Conservation (phyloP, 1,140 invertebrate genomes). For the Papilio helenus region DNA sequence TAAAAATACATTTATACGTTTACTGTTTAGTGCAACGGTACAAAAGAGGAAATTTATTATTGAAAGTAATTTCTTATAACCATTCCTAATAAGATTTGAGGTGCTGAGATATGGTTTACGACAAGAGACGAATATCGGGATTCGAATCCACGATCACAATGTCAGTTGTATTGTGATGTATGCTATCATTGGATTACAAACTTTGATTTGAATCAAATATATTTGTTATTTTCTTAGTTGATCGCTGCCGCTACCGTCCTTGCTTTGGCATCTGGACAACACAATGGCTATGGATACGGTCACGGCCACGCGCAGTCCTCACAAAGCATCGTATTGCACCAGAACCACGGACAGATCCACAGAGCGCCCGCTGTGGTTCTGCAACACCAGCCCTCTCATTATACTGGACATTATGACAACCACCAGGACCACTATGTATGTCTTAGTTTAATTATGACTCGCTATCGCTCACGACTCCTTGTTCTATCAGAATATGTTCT, state of each 20-base stretch:
- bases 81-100: too few species aligned
- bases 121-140: too few species aligned
- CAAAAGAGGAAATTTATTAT: too few species aligned
- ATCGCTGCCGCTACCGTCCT: conserved; percentile 48
- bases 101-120: too few species aligned
- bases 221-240: conserved; percentile 47
- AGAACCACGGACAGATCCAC: conserved; percentile 21
- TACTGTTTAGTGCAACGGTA: too few species aligned
- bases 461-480: too few species aligned
- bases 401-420: conserved; percentile 48
- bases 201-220: not conserved
- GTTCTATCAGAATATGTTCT: too few species aligned
- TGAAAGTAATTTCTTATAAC: too few species aligned
- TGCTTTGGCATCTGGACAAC: conserved; percentile 41
- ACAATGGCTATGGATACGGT: conserved; percentile 41
- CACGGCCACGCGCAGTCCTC: conserved; percentile 58
- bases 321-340: conserved; percentile 51
- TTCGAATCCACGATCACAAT: too few species aligned
- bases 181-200: not conserved
- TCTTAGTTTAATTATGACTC: not conserved
- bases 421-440: conserved; percentile 55
- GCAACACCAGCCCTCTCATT: conserved; percentile 17
- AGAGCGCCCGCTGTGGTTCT: conserved; percentile 29
- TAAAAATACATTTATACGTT: too few species aligned
- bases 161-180: too few species aligned